Evolutionary conservation across 2,888 invertebrate species (phyloP), one percentile per base, ranked within the genome.

Genomic region (Adelognathus sp.): DNA sequence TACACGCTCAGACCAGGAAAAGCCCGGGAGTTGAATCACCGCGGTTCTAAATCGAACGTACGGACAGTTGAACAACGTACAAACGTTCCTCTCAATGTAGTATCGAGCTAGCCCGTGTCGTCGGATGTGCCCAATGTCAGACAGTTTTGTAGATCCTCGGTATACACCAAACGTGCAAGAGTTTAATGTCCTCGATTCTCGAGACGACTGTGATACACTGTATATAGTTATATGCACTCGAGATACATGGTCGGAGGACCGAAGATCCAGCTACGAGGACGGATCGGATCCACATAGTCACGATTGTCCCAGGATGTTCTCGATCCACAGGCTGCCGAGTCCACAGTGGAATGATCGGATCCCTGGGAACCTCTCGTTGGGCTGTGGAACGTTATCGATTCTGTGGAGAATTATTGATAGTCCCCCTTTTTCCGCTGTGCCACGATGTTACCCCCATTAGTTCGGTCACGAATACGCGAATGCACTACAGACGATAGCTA

Each of bases 391-490:
- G 69, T 79, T 75, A 79, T 79, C 79, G 70, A 78, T 69, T 78
- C 73, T 54, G n/a, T 64, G 33, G 66, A 60, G 78, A 66, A 79
- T 74, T 79, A 79, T 79, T 74, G 78, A 74, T 74, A 58, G 61
- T 61, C 36, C 18, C 36, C 39, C 36, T 52, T 58, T 70, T n/a
- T n/a, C n/a, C 27, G 39, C 36, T 52, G 18, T 33, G 27, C 66
- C 76, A 71, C 77, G 67, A 73, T 63, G 50, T 50, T 73, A 63
- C 41, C 67, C 73, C 69, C 69, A 78, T 78, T 73, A 78, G 77
- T 58, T 58, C 41, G 56, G 73, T 78, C 77, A 78, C 77, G 73
- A 72, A 73, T 67, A 29, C 39, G 27, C 33, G 29, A 27, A n/a
- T n/a, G n/a, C 4, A 14, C 39, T 41, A 18, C 27, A 41, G 24